Percentiles rank a stretch among this genome's conserved stretches.
These are phyloP conservation scores for Ischnura elegans DNA, from an alignment of 2,888 invertebrate species.

Conservation along the genomic window DNA sequence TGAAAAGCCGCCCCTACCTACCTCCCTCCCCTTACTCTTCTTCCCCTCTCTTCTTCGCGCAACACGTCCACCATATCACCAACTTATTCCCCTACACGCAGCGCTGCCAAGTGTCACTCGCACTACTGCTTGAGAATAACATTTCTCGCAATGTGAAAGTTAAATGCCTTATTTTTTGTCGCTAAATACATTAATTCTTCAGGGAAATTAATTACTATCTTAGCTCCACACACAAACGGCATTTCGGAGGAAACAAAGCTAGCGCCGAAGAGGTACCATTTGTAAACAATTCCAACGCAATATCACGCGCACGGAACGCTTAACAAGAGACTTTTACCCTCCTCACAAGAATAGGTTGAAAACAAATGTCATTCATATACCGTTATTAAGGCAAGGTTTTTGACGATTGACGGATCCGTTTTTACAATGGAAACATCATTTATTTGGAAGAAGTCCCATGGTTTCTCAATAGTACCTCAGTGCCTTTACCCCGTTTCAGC, in stretches of 20 bases:
- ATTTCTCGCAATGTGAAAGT: neutral
- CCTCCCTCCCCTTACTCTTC: constrained; percentile 32
- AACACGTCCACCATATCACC: neutral
- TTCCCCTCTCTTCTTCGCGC: neutral
- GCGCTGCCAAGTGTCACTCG: constrained; percentile 56
- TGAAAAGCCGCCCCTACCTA: constrained; percentile 1
- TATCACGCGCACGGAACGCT: constrained; percentile 53
- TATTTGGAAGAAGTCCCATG: neutral
- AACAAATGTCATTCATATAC: neutral
- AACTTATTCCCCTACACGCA: neutral
- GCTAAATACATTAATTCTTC: too few relatives aligned
- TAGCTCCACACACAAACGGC: neutral
- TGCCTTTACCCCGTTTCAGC: neutral
- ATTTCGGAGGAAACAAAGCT: neutral
- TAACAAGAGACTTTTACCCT: neutral
- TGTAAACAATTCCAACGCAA: constrained; percentile 45
- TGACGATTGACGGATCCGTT: neutral
- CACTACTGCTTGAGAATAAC: neutral
- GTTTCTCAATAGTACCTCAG: neutral
- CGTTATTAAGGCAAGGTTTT: neutral
- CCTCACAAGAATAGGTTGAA: neutral
- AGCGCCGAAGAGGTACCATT: neutral
- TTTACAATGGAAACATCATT: neutral
- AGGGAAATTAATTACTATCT: too few relatives aligned
- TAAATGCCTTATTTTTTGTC: too few relatives aligned